Conservation (phyloP, 53 echinoderm and acorn worm genomes). For the Holothuria scabra region DNA sequence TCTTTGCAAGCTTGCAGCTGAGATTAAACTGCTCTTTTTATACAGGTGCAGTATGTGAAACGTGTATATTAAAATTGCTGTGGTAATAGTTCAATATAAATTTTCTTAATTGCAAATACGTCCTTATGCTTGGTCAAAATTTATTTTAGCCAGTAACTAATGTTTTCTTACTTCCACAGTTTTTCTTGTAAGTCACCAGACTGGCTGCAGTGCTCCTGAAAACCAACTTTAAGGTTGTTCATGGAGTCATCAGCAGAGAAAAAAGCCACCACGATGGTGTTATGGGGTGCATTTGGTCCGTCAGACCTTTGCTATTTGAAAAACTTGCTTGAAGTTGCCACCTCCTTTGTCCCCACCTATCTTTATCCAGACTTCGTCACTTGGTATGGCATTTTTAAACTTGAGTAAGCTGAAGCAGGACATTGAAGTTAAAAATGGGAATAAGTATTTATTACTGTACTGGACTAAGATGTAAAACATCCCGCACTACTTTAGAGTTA, state of each 20-base stretch:
- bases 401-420: constrained; percentile 14
- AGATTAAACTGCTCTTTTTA: too few relatives aligned
- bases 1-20: too few relatives aligned
- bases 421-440: too few relatives aligned
- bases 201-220: constrained; percentile 34
- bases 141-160: neutral
- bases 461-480: too few relatives aligned
- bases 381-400: neutral
- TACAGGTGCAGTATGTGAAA: too few relatives aligned
- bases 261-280: constrained; percentile 30
- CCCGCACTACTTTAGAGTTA: too few relatives aligned
- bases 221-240: constrained; percentile 46
- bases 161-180: constrained; percentile 39
- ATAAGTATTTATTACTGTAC: too few relatives aligned
- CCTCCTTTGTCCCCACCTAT: constrained; percentile 55
- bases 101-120: neutral
- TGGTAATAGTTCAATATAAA: neutral
- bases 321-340: constrained; percentile 61
- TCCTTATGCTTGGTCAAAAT: neutral
- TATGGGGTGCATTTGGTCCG: constrained; percentile 44
- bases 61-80: neutral
- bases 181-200: constrained; percentile 27
- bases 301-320: constrained; percentile 51
- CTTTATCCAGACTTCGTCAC: constrained; percentile 49
- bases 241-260: constrained; percentile 47